phyloP scores from a whole-genome alignment of 2,113 vertebrate species.

The Anthoscopus minutus region DNA sequence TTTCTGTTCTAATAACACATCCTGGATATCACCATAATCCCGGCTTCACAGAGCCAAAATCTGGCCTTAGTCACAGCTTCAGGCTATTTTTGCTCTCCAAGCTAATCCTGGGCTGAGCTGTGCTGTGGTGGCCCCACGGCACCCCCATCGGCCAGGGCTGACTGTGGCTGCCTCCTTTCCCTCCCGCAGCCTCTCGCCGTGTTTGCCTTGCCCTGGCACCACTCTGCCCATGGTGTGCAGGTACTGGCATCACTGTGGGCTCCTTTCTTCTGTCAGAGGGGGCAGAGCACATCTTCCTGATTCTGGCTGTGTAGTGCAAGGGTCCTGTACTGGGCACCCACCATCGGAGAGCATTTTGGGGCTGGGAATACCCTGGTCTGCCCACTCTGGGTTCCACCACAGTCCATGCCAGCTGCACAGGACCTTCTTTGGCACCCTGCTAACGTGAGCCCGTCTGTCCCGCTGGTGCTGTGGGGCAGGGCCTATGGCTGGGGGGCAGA shows the following conservation, averaged over 20 bases:
- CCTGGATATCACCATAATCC: slow-evolving; percentile 23
- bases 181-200: background rate
- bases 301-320: background rate
- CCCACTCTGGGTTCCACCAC: rapidly evolving
- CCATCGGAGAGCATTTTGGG: rapidly evolving
- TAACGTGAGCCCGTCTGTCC: background rate
- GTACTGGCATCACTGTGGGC: background rate
- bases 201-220: background rate
- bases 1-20: slow-evolving; percentile 44
- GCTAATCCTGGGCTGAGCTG: slow-evolving; percentile 46
- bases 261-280: background rate
- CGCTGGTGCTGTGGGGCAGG: rapidly evolving
- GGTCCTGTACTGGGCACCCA: background rate
- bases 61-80: slow-evolving; percentile 56
- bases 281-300: background rate
- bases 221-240: rapidly evolving
- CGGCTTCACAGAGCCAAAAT: slow-evolving; percentile 42
- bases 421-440: background rate
- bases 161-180: background rate
- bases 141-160: background rate
- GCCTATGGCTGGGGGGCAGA: rapidly evolving
- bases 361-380: background rate
- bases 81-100: slow-evolving; percentile 52
- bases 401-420: rapidly evolving
- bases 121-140: background rate